Conservation (phyloP, 2,113 vertebrate species). For the Cacatua alba region DNA sequence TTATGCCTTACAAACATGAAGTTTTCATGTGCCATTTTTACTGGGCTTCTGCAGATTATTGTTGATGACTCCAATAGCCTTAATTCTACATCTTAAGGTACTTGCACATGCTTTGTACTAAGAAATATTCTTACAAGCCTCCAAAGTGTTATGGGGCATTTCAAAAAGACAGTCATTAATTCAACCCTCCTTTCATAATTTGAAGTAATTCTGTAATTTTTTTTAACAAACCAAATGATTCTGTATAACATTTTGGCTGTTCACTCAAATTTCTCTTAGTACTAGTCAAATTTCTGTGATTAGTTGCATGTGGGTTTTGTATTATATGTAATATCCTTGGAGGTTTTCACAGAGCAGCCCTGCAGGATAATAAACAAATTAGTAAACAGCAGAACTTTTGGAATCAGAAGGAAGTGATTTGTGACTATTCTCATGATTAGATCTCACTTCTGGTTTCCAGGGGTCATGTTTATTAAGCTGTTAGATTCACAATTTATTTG, state of each 20-base stretch:
- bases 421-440: background rate
- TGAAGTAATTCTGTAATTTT: background rate
- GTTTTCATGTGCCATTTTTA: background rate
- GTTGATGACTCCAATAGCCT: background rate
- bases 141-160: background rate
- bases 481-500: background rate
- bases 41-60: background rate
- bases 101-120: background rate
- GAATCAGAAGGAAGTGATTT: background rate
- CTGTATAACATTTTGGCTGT: background rate
- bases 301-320: background rate
- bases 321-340: background rate
- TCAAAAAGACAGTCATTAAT: background rate
- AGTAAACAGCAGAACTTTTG: background rate
- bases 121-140: background rate
- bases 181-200: background rate
- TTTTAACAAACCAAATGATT: background rate
- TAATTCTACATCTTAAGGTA: background rate
- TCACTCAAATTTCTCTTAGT: background rate
- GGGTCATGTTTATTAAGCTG: background rate
- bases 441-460: background rate
- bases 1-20: background rate
- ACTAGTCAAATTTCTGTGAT: background rate
- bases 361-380: background rate
- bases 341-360: background rate